phyloP scores from a whole-genome alignment of 2,113 vertebrate species.

The Hypocryptadius cinnamomeus region DNA sequence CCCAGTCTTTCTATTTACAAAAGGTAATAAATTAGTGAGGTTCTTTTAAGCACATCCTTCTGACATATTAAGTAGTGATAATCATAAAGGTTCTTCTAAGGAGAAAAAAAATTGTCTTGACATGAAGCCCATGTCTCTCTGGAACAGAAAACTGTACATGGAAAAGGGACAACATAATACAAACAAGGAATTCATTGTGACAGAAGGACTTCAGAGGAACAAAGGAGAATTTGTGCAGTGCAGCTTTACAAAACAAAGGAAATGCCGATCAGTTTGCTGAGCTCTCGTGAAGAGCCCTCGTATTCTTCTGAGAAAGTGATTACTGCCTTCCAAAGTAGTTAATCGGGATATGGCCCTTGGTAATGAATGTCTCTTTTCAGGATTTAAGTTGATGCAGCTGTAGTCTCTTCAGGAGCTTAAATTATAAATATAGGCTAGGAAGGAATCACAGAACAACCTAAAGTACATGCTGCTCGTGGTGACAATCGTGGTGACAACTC shows the following conservation, averaged over 20 bases:
- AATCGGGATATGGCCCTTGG: slow-evolving; percentile 17
- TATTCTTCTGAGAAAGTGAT: slow-evolving; percentile 13
- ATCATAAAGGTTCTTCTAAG: background rate
- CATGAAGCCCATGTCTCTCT: background rate
- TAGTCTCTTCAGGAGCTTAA: slow-evolving; percentile 7
- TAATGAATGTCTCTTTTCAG: background rate
- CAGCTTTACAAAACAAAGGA: background rate
- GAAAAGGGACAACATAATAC: background rate
- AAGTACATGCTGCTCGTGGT: background rate
- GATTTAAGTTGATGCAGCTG: background rate
- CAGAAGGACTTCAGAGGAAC: background rate
- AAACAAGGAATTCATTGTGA: background rate
- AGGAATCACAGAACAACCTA: background rate
- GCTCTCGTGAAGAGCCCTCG: background rate
- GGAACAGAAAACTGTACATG: background rate
- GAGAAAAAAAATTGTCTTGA: background rate
- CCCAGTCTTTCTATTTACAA: slow-evolving; percentile 15
- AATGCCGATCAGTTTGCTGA: background rate
- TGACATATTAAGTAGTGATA: background rate
- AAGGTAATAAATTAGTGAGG: slow-evolving; percentile 25
- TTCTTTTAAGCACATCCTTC: background rate
- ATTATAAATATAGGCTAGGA: background rate
- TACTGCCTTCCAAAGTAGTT: slow-evolving; percentile 15
- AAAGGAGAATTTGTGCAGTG: background rate
- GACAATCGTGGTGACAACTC: background rate